Evolutionary conservation across 2,888 invertebrate species (phyloP).

Genomic region (Calameuta idolon): DNA sequence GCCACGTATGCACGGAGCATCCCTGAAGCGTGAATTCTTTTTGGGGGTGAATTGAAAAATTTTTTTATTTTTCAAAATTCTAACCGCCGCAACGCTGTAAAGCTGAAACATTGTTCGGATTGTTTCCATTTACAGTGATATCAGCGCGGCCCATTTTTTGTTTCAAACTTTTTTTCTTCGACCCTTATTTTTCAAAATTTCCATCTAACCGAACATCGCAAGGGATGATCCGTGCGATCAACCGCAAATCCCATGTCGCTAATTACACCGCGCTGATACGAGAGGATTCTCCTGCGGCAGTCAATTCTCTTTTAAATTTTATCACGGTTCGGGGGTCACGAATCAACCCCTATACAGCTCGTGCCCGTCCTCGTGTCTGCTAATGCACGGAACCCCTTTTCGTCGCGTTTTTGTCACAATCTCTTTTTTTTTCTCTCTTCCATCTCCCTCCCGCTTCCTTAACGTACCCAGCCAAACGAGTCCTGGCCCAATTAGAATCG

Average conservation of each 20-base stretch:
- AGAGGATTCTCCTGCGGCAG: constrained; percentile 20
- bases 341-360: constrained; percentile 14
- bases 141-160: not conserved
- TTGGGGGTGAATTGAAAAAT: not conserved
- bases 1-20: not conserved
- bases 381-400: constrained; percentile 37
- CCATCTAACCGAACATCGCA: not conserved
- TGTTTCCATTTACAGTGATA: not conserved
- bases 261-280: not conserved
- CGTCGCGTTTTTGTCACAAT: constrained; percentile 46
- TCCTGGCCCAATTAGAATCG: constrained; percentile 65
- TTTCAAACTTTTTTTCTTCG: not conserved
- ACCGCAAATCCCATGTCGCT: not conserved
- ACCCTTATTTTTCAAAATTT: not conserved
- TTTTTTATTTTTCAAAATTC: not conserved
- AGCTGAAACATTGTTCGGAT: no score
- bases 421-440: constrained; percentile 17
- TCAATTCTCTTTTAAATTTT: constrained; percentile 45
- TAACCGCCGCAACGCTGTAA: not conserved
- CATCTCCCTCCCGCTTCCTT: constrained; percentile 19
- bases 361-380: constrained; percentile 35
- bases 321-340: constrained; percentile 42
- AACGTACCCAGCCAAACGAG: constrained; percentile 41
- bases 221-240: not conserved
- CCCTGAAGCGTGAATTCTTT: not conserved